Base-by-base conservation (phyloP, 53 echinoderm and acorn worm genomes). In the Echinometra lucunter region DNA sequence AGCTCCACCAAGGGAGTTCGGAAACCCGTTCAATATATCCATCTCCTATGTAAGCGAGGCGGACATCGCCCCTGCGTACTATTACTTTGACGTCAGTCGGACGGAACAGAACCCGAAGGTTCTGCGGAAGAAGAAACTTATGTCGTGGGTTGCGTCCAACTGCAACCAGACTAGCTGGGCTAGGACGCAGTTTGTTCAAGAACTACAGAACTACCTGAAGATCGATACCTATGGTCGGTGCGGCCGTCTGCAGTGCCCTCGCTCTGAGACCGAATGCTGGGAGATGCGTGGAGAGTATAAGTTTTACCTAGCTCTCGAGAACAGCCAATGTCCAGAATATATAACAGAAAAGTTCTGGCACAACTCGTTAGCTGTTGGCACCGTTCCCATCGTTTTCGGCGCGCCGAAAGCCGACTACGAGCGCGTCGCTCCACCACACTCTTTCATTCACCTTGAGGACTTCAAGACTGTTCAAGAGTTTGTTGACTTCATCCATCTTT, bases 401-500 rank as follows among this genome's bases (percentile, higher is more conserved):
- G 57, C 93, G 55, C 88, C 95, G 17, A 95, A 93, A 93, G 58
- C 19, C 7, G 88, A 95, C 42, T 95, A 95, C 81, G 88, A 44
- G 17, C 49, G 88, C 0, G 17, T 55, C 27, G 89, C 88, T n/a
- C 95, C 95, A 10, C 95, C 95, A 0, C 47, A 95, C 34, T 92
- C 92, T 9, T 95, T 95, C 88, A 95, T 95, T 30, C 93, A 95
- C 44, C 60, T 95, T 49, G 88, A 95, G 23, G 95, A 95, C 23
- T 95, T 95, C 66, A 55, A 34, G n/a, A 66, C 87, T 4, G 6
- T 88, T 11, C 66, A 35, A 28, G 95, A 95, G 19, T 47, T 95
- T 5, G 74, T 37, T 18, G 82, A 93, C 21, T 95, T 93, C 93
- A 45, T 95, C 27, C 80, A 83, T 19, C 85, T 60, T n/a, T 30